These are phyloP conservation scores for Hystrix cristata DNA, from an alignment of 2,113 vertebrate genomes.

Conservation along the genomic window DNA sequence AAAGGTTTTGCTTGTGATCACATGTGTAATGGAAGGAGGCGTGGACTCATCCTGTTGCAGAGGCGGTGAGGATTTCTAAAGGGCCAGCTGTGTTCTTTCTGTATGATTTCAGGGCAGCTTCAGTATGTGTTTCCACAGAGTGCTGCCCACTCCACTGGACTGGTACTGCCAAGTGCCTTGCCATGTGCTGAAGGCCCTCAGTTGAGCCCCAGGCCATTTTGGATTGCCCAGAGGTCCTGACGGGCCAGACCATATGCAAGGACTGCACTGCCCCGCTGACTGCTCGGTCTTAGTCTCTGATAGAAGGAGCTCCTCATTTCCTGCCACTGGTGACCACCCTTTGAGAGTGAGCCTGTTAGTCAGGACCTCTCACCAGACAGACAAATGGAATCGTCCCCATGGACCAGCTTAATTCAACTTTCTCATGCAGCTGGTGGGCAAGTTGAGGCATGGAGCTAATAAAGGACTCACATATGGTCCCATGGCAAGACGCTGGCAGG, in stretches of 20 bases:
- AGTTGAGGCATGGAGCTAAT: not conserved
- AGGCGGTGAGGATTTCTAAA: not conserved
- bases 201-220: not conserved
- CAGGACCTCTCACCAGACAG: not conserved
- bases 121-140: not conserved
- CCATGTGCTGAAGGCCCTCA: not conserved
- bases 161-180: not conserved
- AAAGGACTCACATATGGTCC: not conserved
- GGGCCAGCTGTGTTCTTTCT: not conserved
- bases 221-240: not conserved
- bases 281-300: not conserved
- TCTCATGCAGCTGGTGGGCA: not conserved
- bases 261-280: not conserved
- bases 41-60: not conserved
- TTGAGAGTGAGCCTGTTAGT: not conserved
- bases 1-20: not conserved
- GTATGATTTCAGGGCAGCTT: not conserved
- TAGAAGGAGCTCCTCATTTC: not conserved
- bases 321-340: not conserved
- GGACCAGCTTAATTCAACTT: not conserved
- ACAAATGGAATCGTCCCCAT: not conserved
- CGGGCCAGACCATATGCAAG: rapidly evolving
- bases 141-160: too few species aligned
- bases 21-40: not conserved
- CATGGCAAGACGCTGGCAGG: not conserved